Base-by-base conservation (phyloP, 1,140 invertebrate genomes). In the Mesaphorura yosii region DNA sequence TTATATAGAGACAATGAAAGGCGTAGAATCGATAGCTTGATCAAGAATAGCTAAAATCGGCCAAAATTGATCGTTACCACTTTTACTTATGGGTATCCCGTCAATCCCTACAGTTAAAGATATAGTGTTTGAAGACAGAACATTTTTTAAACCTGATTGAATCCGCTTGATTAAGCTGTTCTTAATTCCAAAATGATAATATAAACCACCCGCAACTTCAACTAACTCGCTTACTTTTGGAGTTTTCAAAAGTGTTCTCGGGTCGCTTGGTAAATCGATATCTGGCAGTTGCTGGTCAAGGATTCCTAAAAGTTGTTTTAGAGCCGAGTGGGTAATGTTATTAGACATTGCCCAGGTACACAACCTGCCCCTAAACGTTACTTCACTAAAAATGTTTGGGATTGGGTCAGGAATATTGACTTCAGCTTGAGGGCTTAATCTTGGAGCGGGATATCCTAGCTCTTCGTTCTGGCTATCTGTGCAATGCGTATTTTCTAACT, bases 1-100 rank as follows among this genome's bases (percentile, higher is more conserved):
- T n/a, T 47, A 57, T 7, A 57, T 20, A 29, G 28, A 44, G 19
- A 57, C 23, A 41, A 57, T 38, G 48, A 57, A 57, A 25, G 44
- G 42, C 22, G 19, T 34, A 23, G 17, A 2, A 41, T 48, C 29
- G n/a, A 52, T 19, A n/a, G 55, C 50, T 22, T 53, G 50, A 31
- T 53, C 44, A 19, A 57, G 22, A 42, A 20, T 48, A 12, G 44
- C 42, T 27, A 57, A 41, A 28, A 57, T 48, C 7, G 55, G 49
- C 44, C 55, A 57, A 28, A 52, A 53, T 28, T 52, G 45, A 2
- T 17, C 34, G 19, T 31, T 27, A 17, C 7, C 34, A 42, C 50
- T 53, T 53, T 40, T 40, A 22, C 40, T 41, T 31, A 57, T 42
- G 25, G 37, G 51, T 34, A 57, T 17, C 2, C 55, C 55, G 42